Percentiles rank a stretch among this genome's conserved stretches.
Evolutionary conservation across 1,140 invertebrate genomes (phyloP).

Genomic region (Asbolus verrucosus): DNA sequence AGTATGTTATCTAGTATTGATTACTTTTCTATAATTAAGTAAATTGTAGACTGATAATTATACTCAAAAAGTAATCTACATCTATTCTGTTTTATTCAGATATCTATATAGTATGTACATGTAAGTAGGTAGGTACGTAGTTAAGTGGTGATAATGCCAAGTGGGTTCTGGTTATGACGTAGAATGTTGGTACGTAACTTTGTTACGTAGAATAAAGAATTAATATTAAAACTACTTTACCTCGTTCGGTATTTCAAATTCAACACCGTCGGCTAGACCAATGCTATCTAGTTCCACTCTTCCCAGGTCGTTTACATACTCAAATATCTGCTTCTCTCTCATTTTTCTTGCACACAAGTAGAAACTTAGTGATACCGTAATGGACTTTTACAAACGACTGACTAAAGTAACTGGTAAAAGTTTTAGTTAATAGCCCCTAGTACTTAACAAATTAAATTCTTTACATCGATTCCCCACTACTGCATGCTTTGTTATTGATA

Average conservation of each 20-base stretch:
- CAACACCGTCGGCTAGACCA: neutral
- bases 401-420: conserved; percentile 15
- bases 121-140: no score
- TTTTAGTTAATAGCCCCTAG: neutral
- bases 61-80: no score
- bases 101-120: no score
- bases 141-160: no score
- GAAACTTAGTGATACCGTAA: neutral
- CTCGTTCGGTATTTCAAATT: neutral
- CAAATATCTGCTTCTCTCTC: conserved; percentile 12
- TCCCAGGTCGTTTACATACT: conserved; percentile 19
- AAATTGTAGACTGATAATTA: no score
- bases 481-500: conserved; percentile 2
- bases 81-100: no score
- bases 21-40: no score
- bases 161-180: no score
- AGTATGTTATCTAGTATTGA: no score
- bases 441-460: conserved; percentile 5
- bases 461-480: conserved; percentile 12
- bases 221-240: neutral
- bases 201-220: no score
- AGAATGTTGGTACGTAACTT: no score
- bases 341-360: conserved; percentile 7
- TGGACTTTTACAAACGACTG: neutral
- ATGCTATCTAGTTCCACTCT: neutral